Percentiles rank a stretch among this genome's conserved stretches.
Conservation (phyloP, 2,888 invertebrate genomes). For the Pteria penguin region DNA sequence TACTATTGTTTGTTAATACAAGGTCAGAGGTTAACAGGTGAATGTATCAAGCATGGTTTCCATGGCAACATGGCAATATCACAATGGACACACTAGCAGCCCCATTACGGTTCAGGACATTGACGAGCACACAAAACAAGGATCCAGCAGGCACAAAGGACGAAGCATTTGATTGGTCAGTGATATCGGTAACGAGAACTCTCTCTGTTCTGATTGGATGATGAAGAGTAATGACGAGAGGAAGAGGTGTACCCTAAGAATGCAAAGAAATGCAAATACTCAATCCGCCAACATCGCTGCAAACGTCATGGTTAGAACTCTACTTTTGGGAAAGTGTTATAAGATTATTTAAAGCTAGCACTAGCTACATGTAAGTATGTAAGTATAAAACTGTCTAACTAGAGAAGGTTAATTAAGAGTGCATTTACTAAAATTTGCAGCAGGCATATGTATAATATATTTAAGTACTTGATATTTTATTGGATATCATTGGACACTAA, state of each 20-base stretch:
- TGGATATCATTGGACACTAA: too few relatives aligned
- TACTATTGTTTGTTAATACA: not conserved
- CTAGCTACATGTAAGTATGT: too few relatives aligned
- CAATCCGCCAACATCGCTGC: constrained; percentile 30
- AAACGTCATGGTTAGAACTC: too few relatives aligned
- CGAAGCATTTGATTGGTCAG: constrained; percentile 40
- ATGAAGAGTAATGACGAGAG: constrained; percentile 60
- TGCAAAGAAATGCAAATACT: constrained; percentile 49
- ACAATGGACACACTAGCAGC: constrained; percentile 23
- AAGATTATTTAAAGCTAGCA: too few relatives aligned
- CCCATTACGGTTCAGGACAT: constrained; percentile 22
- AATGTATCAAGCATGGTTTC: not conserved
- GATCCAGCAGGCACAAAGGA: constrained; percentile 34
- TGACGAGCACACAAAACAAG: constrained; percentile 13
- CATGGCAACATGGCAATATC: not conserved
- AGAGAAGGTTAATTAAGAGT: too few relatives aligned
- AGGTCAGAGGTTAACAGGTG: not conserved
- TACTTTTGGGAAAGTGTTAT: too few relatives aligned
- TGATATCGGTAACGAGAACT: constrained; percentile 57
- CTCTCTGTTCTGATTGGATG: constrained; percentile 46
- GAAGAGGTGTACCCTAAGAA: constrained; percentile 62
- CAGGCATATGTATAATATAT: too few relatives aligned
- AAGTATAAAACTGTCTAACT: too few relatives aligned
- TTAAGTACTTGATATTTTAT: too few relatives aligned
- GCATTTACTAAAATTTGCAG: too few relatives aligned